phyloP scores from a whole-genome alignment of 2,797 vertebrate genomes.

The Thaleichthys pacificus region DNA sequence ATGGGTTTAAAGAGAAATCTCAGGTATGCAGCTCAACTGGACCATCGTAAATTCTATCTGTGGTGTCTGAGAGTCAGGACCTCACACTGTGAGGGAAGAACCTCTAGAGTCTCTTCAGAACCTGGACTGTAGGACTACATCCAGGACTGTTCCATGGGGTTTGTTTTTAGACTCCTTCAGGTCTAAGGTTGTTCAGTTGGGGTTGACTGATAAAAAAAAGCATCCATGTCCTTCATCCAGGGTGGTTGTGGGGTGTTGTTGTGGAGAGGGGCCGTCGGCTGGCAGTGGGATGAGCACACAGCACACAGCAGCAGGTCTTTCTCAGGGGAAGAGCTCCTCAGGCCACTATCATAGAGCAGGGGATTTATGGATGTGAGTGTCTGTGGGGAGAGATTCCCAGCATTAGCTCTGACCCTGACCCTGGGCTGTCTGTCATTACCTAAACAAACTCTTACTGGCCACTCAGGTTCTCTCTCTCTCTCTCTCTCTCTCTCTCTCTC shows the following conservation, averaged over 20 bases:
- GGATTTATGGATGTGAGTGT: conserved; percentile 17
- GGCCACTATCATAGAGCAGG: conserved; percentile 14
- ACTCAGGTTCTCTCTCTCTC: conserved; percentile 32
- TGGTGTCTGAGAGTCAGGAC: conserved; percentile 58
- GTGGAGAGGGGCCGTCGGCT: no score
- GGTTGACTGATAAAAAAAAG: conserved; percentile 5
- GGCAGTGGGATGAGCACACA: no score
- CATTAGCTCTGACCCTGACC: conserved; percentile 44
- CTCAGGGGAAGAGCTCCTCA: not conserved
- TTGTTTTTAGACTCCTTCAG: no score
- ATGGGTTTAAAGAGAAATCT: conserved; percentile 68
- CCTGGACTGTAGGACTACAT: conserved; percentile 30
- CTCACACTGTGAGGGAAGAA: conserved; percentile 54
- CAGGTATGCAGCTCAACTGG: conserved; percentile 61
- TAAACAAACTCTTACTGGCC: conserved; percentile 61
- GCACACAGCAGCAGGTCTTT: no score
- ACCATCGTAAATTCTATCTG: conserved; percentile 64
- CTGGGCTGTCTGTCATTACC: conserved; percentile 41
- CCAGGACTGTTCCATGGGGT: not conserved
- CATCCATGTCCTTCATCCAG: not conserved
- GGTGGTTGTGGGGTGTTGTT: no score
- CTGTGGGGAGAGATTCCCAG: conserved; percentile 38
- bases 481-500: conserved; percentile 1
- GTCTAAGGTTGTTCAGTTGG: no score
- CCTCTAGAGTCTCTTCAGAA: conserved; percentile 17